Evolutionary conservation across 2,113 vertebrate genomes (phyloP), one percentile per base, ranked within the genome.

Genomic region (Promerops cafer): DNA sequence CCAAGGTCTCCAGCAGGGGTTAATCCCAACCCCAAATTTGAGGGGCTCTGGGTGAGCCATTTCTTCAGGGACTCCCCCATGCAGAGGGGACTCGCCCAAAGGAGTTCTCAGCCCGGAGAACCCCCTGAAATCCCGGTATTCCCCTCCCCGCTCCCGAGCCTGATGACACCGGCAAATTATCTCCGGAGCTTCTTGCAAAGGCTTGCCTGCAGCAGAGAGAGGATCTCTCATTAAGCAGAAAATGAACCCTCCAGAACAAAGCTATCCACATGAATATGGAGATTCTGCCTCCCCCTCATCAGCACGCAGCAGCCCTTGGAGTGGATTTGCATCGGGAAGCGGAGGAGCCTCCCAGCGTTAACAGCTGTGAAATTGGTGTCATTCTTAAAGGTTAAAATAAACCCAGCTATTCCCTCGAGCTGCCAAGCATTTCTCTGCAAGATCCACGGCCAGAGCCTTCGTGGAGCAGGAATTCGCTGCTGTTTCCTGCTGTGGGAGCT

Each of bases 331-430:
- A 70, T 80, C 54, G 95, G 96, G 86, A 96, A 94, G 86, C 72
- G 52, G 70, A 93, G 89, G 94, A 93, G 91, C 93, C 94, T 89
- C 90, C 89, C 90, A 92, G 94, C 96, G 89, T 70, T 91, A 90
- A 94, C 95, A 97, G 97, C 97, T 97, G 95, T 83, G 95, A 88
- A 93, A 97, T 96, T 91, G 95, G 94, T 96, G 97, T 94, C 94
- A 88, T 96, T 97, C 92, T 78, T 86, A 83, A 93, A 91, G 96
- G 96, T 97, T 96, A 96, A 97, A 96, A 97, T 94, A 96, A 96
- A 94, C 89, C 50, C 87, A 45, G 95, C 93, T 70, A 77, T 89
- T 71, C 66, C 75, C 90, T 31, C 39, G 86, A 91, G 96, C 95
- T 97, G 94, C 96, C 90, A 60, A 86, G 91, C 81, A 81, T 96